Evolutionary conservation across 2,113 vertebrate genomes (phyloP).

Genomic region (Oreochromis tanganicae): DNA sequence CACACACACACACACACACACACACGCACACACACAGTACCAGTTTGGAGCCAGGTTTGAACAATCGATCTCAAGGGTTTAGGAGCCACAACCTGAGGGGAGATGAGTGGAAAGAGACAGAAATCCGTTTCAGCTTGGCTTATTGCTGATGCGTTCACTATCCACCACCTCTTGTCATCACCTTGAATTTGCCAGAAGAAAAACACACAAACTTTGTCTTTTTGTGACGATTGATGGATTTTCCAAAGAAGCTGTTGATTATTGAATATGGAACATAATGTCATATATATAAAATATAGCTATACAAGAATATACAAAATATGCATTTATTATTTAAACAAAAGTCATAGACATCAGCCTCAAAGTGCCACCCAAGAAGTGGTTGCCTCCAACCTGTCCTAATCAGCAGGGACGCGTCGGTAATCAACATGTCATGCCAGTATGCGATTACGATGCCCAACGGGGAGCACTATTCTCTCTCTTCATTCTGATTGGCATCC

Average conservation of each 20-base stretch:
- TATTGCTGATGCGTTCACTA: conserved; percentile 22
- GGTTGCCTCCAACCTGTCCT: conserved; percentile 37
- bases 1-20: background rate
- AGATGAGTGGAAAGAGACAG: conserved; percentile 21
- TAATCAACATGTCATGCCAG: conserved; percentile 50
- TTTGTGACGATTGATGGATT: background rate
- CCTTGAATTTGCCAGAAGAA: conserved; percentile 15
- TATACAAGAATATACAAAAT: background rate
- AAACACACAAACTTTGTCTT: background rate
- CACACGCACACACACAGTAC: background rate
- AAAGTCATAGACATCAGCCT: background rate
- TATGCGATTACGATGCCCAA: conserved; percentile 44
- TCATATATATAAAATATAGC: background rate
- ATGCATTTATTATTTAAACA: background rate
- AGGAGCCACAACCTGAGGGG: background rate
- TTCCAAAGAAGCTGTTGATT: background rate
- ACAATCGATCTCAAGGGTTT: conserved; percentile 22
- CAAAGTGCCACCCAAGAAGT: background rate
- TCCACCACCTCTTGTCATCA: conserved; percentile 36
- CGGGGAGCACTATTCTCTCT: conserved; percentile 22
- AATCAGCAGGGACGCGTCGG: conserved; percentile 34
- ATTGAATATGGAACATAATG: background rate
- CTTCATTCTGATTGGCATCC: conserved; percentile 53
- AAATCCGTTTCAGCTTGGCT: conserved; percentile 26
- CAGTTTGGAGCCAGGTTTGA: conserved; percentile 16